A percentile compares a stretch with the other conserved stretches of the same genome.
Evolutionary conservation across 2,888 invertebrate genomes (phyloP).

Genomic region (Pasiphila rectangulata): DNA sequence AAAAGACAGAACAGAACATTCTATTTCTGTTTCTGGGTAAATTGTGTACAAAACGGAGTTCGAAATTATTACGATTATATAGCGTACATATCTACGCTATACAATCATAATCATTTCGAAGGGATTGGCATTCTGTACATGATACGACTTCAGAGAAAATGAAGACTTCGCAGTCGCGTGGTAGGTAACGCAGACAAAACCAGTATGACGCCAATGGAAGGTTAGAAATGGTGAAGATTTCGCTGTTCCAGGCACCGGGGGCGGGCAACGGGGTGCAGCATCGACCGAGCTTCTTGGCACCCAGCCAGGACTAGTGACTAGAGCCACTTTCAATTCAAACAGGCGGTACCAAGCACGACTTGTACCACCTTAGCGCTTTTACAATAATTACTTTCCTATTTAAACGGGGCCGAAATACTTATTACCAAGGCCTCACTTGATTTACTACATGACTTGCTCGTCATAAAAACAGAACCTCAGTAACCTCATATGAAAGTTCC

Average conservation of each 20-base stretch:
- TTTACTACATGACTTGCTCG: conserved; percentile 1
- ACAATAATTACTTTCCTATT: conserved; percentile 35
- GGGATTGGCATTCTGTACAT: background rate
- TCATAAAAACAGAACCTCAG: no score
- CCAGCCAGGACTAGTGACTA: conserved; percentile 50
- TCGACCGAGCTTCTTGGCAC: conserved; percentile 65
- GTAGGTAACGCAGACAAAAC: no score
- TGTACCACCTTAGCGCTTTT: conserved; percentile 31
- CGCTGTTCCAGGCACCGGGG: conserved; percentile 21
- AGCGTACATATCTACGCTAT: no score
- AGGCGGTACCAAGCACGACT: conserved; percentile 47
- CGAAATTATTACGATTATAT: no score
- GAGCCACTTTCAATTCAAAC: conserved; percentile 54
- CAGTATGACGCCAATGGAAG: background rate
- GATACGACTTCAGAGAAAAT: no score
- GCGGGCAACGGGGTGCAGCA: conserved; percentile 40
- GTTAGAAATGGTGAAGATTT: conserved; percentile 4
- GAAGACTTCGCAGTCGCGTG: no score
- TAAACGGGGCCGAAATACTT: conserved; percentile 16
- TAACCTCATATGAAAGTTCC: no score
- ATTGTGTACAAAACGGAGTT: no score
- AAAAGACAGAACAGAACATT: no score
- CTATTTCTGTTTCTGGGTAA: no score
- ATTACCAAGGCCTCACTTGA: conserved; percentile 10
- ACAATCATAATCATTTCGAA: no score